A percentile compares a stretch with the other conserved stretches of the same genome.
Conservation (phyloP, 2,113 vertebrate species). For the Prolemur simus region DNA sequence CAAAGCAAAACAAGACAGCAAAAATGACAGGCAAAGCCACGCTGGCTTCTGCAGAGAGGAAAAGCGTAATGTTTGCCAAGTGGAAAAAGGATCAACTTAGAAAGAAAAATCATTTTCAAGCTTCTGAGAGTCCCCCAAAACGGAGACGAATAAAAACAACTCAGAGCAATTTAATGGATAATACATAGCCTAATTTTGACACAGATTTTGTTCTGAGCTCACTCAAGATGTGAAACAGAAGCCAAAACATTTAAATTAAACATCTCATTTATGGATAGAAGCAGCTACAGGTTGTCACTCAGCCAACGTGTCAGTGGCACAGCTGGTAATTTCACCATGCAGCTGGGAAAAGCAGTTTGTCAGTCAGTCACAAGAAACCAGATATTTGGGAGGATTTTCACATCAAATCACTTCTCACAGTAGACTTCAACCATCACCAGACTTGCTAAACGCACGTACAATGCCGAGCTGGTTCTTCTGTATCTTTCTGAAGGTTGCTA, state of each 20-base stretch:
- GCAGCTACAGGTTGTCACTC: slow-evolving; percentile 16
- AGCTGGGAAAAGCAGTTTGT: slow-evolving; percentile 42
- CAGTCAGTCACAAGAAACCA: slow-evolving; percentile 6
- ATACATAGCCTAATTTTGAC: slow-evolving; percentile 6
- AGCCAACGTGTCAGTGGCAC: background rate
- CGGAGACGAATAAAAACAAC: background rate
- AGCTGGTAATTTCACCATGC: background rate
- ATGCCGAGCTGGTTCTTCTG: background rate
- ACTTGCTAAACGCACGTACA: background rate
- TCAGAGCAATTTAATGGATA: background rate
- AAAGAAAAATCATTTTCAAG: slow-evolving; percentile 48
- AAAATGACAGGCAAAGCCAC: background rate
- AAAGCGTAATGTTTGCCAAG: background rate
- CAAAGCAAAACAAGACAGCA: background rate
- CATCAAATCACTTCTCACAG: slow-evolving; percentile 9
- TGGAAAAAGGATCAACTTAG: slow-evolving; percentile 20
- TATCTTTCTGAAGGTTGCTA: background rate
- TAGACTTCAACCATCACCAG: background rate
- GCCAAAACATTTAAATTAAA: slow-evolving; percentile 31
- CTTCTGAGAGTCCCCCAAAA: background rate
- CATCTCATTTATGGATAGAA: background rate
- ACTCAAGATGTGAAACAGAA: slow-evolving; percentile 34
- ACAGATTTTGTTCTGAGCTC: slow-evolving; percentile 30
- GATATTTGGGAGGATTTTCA: background rate
- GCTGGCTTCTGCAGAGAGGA: slow-evolving; percentile 20